These are phyloP conservation scores for Corythornis vintsioides DNA, from an alignment of 2,113 vertebrate species.

Conservation along the genomic window DNA sequence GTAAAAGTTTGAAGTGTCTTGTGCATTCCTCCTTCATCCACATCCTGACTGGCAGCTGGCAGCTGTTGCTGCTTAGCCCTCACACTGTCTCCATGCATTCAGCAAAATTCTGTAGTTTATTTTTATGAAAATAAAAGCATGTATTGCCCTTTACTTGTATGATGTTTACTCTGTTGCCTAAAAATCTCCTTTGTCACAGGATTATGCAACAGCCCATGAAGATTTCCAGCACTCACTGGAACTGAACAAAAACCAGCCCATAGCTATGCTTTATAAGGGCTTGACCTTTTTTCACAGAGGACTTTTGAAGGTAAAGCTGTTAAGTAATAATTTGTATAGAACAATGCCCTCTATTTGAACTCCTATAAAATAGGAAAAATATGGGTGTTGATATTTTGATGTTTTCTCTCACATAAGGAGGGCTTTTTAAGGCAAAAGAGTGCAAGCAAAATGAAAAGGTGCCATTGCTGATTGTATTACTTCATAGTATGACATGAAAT, in stretches of 20 bases:
- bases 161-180: background rate
- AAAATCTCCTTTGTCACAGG: slow-evolving; percentile 74
- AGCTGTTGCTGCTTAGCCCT: background rate
- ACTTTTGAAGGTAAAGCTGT: slow-evolving; percentile 87
- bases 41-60: background rate
- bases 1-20: background rate
- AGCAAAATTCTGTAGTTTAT: background rate
- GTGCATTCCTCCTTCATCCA: background rate
- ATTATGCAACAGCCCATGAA: slow-evolving; percentile 92
- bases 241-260: slow-evolving; percentile 94
- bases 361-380: background rate
- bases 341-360: background rate
- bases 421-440: background rate
- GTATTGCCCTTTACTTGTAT: background rate
- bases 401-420: background rate
- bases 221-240: slow-evolving; percentile 95
- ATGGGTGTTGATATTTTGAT: accelerated
- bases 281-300: slow-evolving; percentile 98
- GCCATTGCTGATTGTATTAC: background rate
- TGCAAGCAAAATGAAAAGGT: background rate
- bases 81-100: background rate
- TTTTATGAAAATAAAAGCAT: background rate
- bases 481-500: background rate
- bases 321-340: background rate
- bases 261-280: slow-evolving; percentile 96